Conservation (phyloP, 2,797 vertebrate species). For the Epinephelus coioides region DNA sequence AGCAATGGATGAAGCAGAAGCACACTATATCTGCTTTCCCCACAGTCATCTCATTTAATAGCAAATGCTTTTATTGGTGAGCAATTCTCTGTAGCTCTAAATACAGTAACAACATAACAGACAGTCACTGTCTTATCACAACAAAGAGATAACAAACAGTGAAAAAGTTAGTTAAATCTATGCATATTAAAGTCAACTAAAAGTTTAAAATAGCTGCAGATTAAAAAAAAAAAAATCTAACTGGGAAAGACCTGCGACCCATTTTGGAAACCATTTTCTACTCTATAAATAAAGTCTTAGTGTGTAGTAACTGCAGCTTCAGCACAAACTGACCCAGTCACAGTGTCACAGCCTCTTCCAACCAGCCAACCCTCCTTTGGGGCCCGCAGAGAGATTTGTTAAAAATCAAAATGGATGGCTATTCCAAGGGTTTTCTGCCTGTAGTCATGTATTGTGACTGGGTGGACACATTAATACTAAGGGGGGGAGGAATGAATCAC, state of each 20-base stretch:
- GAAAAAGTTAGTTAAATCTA: background rate
- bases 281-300: constrained; percentile 24
- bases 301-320: constrained; percentile 32
- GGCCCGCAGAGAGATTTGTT: constrained; percentile 44
- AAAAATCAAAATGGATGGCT: constrained; percentile 59
- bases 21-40: background rate
- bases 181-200: background rate
- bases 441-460: constrained; percentile 63
- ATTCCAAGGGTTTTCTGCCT: constrained; percentile 56
- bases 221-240: background rate
- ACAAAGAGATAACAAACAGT: background rate
- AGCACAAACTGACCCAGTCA: constrained; percentile 50
- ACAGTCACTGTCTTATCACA: background rate
- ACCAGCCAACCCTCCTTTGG: constrained; percentile 23
- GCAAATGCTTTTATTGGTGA: background rate
- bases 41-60: constrained; percentile 8
- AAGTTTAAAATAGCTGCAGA: background rate
- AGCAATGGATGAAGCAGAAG: background rate
- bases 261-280: constrained; percentile 11
- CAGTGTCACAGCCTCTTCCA: constrained; percentile 39
- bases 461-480: constrained; percentile 39
- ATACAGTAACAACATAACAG: background rate
- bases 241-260: background rate
- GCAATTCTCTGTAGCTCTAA: background rate
- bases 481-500: constrained; percentile 55